These are phyloP conservation scores for Hirundo rustica DNA, from an alignment of 2,797 vertebrate genomes.

Conservation along the genomic window DNA sequence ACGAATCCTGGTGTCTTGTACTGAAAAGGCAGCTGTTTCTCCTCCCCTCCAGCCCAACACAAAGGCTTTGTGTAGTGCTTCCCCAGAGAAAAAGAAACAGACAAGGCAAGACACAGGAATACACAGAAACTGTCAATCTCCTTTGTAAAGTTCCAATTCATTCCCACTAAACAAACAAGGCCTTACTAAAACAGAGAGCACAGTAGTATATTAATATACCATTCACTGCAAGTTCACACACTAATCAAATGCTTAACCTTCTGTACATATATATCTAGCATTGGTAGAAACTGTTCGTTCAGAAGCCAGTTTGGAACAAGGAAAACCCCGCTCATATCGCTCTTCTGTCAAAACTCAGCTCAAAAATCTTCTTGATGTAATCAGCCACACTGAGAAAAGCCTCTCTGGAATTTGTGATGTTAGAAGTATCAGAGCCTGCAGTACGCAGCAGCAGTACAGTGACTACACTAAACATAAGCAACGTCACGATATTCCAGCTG, in stretches of 20 bases:
- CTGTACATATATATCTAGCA: not conserved
- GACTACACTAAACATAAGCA: not conserved
- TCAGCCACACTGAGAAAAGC: not conserved
- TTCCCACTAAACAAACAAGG: slow-evolving; percentile 7
- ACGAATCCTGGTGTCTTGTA: not conserved
- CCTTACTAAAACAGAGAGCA: not conserved
- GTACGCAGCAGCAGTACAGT: not conserved
- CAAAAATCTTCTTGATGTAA: not conserved
- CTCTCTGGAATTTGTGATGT: not conserved
- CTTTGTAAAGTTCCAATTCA: not conserved
- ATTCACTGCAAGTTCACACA: not conserved
- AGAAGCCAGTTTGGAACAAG: not conserved
- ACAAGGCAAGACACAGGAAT: not conserved
- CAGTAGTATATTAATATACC: not conserved
- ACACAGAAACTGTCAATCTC: not conserved
- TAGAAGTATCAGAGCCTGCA: not conserved
- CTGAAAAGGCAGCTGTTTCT: slow-evolving; percentile 37
- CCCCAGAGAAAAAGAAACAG: slow-evolving; percentile 3
- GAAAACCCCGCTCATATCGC: not conserved
- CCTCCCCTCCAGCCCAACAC: slow-evolving; percentile 47
- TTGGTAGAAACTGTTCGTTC: fast-evolving
- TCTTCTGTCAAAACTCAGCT: not conserved
- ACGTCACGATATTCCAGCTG: fast-evolving
- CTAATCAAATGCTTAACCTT: not conserved
- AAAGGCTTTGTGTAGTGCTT: slow-evolving; percentile 51